These are phyloP conservation scores for Gambusia yucatana DNA, from an alignment of 2,797 vertebrate species.

Conservation along the genomic window DNA sequence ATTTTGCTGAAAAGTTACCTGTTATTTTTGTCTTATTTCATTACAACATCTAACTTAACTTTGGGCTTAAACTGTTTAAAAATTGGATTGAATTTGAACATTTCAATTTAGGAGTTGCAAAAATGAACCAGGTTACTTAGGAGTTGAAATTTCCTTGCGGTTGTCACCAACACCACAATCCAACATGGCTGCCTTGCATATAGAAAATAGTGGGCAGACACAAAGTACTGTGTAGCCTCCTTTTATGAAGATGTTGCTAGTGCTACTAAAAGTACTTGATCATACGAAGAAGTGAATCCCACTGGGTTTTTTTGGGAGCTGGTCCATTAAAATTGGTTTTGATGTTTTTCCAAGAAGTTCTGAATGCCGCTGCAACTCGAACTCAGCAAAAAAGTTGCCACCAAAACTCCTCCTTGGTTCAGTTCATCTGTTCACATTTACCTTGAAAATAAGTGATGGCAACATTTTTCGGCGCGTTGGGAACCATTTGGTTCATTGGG, in stretches of 20 bases:
- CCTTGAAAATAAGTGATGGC: not conserved
- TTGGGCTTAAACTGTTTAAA: not conserved
- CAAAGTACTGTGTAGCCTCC: not conserved
- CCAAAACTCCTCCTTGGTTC: not conserved
- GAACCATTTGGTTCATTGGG: not conserved
- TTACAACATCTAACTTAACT: not conserved
- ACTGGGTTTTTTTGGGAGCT: not conserved
- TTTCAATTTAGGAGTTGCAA: not conserved
- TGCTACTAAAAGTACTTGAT: not conserved
- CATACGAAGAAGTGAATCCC: not conserved
- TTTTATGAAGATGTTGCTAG: not conserved
- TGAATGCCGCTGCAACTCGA: not conserved
- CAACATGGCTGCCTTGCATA: not conserved
- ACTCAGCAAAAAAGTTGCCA: not conserved
- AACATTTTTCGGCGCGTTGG: not conserved
- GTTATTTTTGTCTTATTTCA: too few relatives aligned
- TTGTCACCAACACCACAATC: not conserved
- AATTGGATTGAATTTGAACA: not conserved
- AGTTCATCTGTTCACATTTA: not conserved
- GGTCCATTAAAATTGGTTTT: not conserved
- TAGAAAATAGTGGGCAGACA: too few relatives aligned
- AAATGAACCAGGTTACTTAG: not conserved
- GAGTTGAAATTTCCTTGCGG: not conserved
- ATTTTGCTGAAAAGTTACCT: too few relatives aligned
- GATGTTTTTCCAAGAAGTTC: not conserved